Evolutionary conservation across 2,797 vertebrate species (phyloP), one percentile per base, ranked within the genome.

Genomic region (Aselliscus stoliczkanus): DNA sequence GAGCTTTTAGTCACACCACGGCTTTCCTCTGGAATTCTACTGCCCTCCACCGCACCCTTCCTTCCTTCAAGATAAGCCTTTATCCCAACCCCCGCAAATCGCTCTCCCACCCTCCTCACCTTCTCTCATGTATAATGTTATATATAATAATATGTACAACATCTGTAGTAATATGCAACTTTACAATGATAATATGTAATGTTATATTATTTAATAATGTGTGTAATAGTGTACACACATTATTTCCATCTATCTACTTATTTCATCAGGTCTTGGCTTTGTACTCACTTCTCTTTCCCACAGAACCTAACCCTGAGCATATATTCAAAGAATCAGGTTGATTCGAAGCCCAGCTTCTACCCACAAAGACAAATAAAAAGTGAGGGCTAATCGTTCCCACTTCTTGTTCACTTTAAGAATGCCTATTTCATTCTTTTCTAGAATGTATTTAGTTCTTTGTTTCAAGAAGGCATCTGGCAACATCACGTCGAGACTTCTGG

Each of bases 331-430:
- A 39, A 21, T 8, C 11, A 34, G 42, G 17, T 18, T 27, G 50
- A 54, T 7, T n/a, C 31, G 34, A 54, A 93, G 56, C 34, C 42
- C 12, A 69, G 21, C 20, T 77, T 37, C 44, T 39, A 39, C 4
- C 29, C 47, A 82, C 37, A 76, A 93, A 92, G 50, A 47, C 90
- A 85, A 64, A 64, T 34, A 47, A 72, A 83, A 76, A 6, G 9
- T 31, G 44, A 73, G 52, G 14, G 42, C 73, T 1, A 13, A 29
- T 44, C 7, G 17, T n/a, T 62, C n/a, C 73, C 25, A 54, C 13
- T 39, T 42, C 27, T 92, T 54, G 2, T 47, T 64, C 64, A 25
- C 58, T 47, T 67, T 60, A 42, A 70, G 77, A 85, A 62, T 27
- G 52, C 12, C 64, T 44, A 23, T 50, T 82, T 87, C 42, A 60